Evolutionary conservation across 2,888 invertebrate genomes (phyloP).

Genomic region (Zhuqinia jingwanae): DNA sequence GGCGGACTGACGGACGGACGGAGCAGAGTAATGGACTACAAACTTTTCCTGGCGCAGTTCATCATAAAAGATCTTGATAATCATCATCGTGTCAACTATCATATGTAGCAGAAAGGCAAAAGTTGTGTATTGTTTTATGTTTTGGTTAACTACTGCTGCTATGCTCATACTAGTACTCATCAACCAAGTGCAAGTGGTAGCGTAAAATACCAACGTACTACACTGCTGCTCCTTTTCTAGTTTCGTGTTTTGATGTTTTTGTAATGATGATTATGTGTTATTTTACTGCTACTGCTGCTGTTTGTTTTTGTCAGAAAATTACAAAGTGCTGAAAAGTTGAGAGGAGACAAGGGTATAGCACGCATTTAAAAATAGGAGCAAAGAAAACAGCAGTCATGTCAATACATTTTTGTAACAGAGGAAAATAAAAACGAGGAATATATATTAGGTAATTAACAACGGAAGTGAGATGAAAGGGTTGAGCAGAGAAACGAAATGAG

Average conservation of each 20-base stretch:
- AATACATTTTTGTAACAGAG: neutral
- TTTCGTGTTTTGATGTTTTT: neutral
- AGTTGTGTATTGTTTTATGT: no score
- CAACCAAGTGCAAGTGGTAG: no score
- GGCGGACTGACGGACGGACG: no score
- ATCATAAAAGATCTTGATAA: neutral
- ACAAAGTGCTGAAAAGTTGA: neutral
- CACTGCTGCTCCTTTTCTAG: neutral
- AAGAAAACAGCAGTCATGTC: neutral
- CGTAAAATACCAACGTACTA: no score
- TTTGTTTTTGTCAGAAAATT: neutral
- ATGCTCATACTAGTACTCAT: no score
- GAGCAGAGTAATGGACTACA: no score
- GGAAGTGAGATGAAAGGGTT: constrained; percentile 13
- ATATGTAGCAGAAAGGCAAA: neutral
- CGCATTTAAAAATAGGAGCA: neutral
- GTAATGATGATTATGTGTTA: neutral
- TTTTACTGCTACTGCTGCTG: neutral
- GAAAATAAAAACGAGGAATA: neutral
- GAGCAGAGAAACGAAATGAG: neutral
- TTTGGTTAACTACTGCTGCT: no score
- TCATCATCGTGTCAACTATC: neutral
- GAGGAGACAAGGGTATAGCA: neutral
- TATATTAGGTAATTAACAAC: neutral
- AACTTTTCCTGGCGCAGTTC: no score